phyloP scores from a whole-genome alignment of 2,888 invertebrate species.

The Himalopsyche kuldschensis region DNA sequence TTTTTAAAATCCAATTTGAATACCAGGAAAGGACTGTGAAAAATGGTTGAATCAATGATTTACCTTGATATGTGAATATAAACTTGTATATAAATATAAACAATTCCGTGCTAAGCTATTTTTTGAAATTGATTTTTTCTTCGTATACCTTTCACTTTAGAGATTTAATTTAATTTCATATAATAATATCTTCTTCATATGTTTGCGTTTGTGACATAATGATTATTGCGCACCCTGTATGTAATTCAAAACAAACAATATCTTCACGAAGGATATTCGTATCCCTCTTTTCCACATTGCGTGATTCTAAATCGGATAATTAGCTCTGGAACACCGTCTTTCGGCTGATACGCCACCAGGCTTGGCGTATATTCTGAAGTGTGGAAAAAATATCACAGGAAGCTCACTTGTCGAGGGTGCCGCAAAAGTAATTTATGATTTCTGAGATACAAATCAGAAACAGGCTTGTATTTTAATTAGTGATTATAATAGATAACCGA shows the following conservation, averaged over 20 bases:
- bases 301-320: neutral
- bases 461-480: neutral
- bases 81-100: too few relatives aligned
- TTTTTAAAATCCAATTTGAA: too few relatives aligned
- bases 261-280: neutral
- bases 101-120: too few relatives aligned
- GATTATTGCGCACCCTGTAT: too few relatives aligned
- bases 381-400: neutral
- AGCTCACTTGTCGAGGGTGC: neutral
- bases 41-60: too few relatives aligned
- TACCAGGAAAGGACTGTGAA: too few relatives aligned
- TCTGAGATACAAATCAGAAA: neutral
- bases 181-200: too few relatives aligned
- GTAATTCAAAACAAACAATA: neutral
- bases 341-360: neutral
- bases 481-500: neutral
- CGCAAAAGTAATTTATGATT: neutral
- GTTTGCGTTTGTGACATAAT: too few relatives aligned
- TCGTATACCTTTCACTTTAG: too few relatives aligned
- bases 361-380: neutral
- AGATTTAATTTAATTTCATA: too few relatives aligned
- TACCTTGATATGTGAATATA: too few relatives aligned
- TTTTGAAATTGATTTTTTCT: too few relatives aligned
- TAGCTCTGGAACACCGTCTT: neutral
- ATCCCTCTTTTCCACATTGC: neutral